phyloP scores from a whole-genome alignment of 2,113 vertebrate genomes.

The Pongo pygmaeus region DNA sequence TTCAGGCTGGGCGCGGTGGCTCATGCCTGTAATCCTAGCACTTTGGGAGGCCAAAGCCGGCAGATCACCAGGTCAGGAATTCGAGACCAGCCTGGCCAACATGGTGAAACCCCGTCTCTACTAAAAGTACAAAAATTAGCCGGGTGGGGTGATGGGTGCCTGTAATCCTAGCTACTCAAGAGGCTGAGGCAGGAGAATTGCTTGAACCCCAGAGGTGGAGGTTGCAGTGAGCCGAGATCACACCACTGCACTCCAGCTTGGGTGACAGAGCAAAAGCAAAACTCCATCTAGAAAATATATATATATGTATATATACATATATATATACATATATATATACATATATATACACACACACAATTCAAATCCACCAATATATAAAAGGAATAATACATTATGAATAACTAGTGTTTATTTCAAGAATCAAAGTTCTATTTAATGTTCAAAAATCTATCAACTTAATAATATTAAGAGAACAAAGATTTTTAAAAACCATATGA shows the following conservation, averaged over 20 bases:
- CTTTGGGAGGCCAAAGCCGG: no score
- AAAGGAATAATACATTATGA: not conserved
- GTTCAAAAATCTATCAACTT: not conserved
- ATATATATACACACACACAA: not conserved
- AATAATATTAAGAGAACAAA: not conserved
- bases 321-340: accelerated
- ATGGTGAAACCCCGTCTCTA: no score
- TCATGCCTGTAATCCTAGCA: no score
- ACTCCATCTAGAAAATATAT: not conserved
- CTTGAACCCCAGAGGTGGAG: not conserved
- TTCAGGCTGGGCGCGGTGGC: no score
- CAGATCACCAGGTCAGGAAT: no score
- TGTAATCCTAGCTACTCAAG: no score
- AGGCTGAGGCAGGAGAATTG: no score
- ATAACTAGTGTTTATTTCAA: not conserved
- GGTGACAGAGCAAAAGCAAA: not conserved
- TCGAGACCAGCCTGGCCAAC: no score
- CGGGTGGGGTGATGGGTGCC: no score
- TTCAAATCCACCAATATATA: not conserved
- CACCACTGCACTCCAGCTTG: not conserved
- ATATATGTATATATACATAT: no score
- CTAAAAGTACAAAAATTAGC: no score
- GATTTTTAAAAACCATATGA: not conserved
- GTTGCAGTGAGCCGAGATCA: not conserved
- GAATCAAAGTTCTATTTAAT: not conserved